A percentile compares a stretch with the other conserved stretches of the same genome.
Evolutionary conservation across 1,140 invertebrate species (phyloP).

Genomic region (Probaryconus sp.): DNA sequence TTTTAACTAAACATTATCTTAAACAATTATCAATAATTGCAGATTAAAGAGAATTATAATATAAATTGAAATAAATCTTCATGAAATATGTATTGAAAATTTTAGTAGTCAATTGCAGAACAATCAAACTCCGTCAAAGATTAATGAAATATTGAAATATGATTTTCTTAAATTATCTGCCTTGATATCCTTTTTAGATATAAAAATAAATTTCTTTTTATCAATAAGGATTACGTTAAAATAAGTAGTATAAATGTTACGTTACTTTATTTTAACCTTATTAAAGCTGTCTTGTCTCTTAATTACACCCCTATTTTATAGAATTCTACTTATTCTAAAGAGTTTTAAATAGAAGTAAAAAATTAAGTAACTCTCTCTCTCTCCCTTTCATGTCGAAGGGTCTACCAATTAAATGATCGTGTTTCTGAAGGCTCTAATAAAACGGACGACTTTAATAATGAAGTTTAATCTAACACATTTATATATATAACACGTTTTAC

Average conservation of each 20-base stretch:
- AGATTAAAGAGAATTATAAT: no score
- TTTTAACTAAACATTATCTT: no score
- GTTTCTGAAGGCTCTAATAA: background rate
- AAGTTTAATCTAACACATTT: background rate
- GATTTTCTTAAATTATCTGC: background rate
- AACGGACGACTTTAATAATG: background rate
- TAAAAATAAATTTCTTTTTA: no score
- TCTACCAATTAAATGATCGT: conserved; percentile 11
- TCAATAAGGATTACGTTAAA: conserved; percentile 7
- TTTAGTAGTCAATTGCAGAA: no score
- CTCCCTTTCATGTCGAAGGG: conserved; percentile 7
- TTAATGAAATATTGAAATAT: no score
- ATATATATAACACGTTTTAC: background rate
- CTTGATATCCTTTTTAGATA: background rate
- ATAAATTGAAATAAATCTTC: no score
- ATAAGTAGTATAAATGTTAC: conserved; percentile 1
- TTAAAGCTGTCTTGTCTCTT: conserved; percentile 7
- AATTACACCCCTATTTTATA: conserved; percentile 17
- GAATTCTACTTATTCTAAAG: conserved; percentile 8
- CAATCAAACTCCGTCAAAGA: no score
- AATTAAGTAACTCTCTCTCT: no score
- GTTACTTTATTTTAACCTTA: background rate
- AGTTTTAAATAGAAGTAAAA: conserved; percentile 7
- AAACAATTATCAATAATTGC: no score
- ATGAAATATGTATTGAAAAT: no score